Evolutionary conservation across 2,113 vertebrate genomes (phyloP), one percentile per base, ranked within the genome.

Genomic region (Cyphomyrus plagiostoma): DNA sequence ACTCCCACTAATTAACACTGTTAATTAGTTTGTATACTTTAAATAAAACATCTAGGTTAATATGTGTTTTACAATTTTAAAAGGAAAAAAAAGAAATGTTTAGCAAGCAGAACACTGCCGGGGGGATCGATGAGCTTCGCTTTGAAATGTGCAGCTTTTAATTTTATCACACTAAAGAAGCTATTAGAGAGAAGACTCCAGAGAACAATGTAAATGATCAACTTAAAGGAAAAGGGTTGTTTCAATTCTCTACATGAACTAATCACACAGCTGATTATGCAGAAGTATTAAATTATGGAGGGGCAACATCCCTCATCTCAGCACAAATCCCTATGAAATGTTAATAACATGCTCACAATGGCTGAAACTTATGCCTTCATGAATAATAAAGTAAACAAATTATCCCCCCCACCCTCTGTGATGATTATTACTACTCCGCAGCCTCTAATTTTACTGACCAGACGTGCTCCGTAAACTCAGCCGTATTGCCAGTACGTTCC

Each of bases 341-440:
- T 98, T 99, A 99, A 99, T 99, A 98, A 98, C 98, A 98, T 98
- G 97, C 98, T 96, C 97, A 98, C 97, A 98, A 98, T 97, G 97
- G 97, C 96, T 98, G 97, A 97, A 98, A 97, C 96, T 96, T 96
- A 96, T 96, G 97, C 97, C 96, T 98, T 99, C 97, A 99, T 99
- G 97, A 99, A 99, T 99, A 99, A 98, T 98, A 98, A 98, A 99
- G 97, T 98, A 98, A 99, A 99, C 98, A 99, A 98, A 99, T 98
- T 95, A 98, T 97, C 97, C 80, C 82, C 45, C 95, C 95, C 95
- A 97, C 96, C 97, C 98, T 98, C 98, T 97, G 98, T 97, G 97
- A 98, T 97, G 97, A 98, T 98, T 98, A 99, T 99, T 99, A 99
- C 97, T 96, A 97, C 97, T 97, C 95, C 94, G 95, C 95, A 96